Percentiles rank a stretch among this genome's conserved stretches.
phyloP scores from a whole-genome alignment of 2,113 vertebrate species.

The Semnornis frantzii region DNA sequence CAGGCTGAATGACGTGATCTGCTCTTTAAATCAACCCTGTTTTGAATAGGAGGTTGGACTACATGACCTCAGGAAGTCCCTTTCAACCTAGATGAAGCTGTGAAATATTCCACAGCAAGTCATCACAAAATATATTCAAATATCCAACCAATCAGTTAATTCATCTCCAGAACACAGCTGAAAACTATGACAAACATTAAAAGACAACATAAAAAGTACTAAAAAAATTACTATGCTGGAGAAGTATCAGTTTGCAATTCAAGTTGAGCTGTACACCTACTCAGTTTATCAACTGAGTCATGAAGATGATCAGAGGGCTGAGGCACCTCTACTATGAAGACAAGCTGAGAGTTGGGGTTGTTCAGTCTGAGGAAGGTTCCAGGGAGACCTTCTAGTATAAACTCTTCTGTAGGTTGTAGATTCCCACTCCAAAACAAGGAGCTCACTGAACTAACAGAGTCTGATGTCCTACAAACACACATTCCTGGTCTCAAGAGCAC shows the following conservation, averaged over 20 bases:
- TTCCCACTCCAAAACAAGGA: neutral
- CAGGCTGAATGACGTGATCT: neutral
- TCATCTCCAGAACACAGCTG: neutral
- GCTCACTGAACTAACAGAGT: neutral
- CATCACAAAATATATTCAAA: neutral
- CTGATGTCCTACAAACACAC: neutral
- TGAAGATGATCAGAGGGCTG: no score
- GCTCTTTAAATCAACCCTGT: constrained; percentile 23
- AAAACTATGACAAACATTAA: neutral
- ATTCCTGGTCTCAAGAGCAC: neutral
- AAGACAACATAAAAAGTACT: neutral
- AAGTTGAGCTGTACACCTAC: neutral
- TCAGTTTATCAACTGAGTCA: neutral
- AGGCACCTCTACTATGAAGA: no score
- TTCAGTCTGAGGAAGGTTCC: no score
- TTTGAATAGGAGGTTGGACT: neutral
- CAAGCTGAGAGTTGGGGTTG: no score
- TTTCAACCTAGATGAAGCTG: neutral
- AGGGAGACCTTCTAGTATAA: neutral
- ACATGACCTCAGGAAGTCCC: neutral
- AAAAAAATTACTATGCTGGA: neutral
- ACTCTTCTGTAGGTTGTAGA: neutral
- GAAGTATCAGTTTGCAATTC: neutral
- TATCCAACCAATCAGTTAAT: neutral
- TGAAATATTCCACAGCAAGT: neutral